Evolutionary conservation across 2,888 invertebrate species (phyloP).

Genomic region (Heliconius cydno): DNA sequence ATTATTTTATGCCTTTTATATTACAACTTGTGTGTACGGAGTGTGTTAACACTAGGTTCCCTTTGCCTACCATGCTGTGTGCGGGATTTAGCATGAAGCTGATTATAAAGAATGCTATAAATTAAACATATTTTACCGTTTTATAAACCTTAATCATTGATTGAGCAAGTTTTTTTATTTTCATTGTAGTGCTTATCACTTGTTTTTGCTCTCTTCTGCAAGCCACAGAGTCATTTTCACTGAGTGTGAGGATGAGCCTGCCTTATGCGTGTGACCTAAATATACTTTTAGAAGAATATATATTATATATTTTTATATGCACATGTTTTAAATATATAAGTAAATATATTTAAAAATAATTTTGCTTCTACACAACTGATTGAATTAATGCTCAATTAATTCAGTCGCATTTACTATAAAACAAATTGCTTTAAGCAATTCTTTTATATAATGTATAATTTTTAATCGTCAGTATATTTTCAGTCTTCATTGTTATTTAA

Average conservation of each 20-base stretch:
- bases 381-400: no score
- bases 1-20: background rate
- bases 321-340: no score
- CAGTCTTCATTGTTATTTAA: background rate
- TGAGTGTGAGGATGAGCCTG: background rate
- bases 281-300: background rate
- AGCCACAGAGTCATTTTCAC: constrained; percentile 1
- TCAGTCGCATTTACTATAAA: no score
- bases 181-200: background rate
- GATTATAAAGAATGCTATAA: no score
- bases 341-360: no score
- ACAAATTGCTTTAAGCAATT: no score
- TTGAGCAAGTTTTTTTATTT: background rate
- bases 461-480: background rate
- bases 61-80: no score
- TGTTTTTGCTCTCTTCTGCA: background rate
- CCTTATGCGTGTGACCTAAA: background rate
- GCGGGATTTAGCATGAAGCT: no score
- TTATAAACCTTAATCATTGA: constrained; percentile 1
- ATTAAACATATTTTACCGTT: background rate
- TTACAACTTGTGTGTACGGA: background rate
- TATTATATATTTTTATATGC: no score
- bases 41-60: no score
- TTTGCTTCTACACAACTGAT: no score
- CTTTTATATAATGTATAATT: background rate